Conservation (phyloP, 2,113 vertebrate species). For the Marcusenius ussheri region DNA sequence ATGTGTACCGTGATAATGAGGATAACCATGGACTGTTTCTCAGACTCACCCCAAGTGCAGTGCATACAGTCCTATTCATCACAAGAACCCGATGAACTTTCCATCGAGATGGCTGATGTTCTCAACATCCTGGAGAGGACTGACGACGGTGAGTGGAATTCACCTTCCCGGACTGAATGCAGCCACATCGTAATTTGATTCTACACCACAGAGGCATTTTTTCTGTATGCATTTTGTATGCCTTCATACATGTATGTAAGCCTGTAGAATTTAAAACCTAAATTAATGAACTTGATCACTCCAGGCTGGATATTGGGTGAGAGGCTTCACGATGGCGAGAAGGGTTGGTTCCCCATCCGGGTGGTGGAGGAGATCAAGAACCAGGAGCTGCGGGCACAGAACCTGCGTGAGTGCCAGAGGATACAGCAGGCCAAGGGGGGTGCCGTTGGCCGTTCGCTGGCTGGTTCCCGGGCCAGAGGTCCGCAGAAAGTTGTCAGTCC, state of each 20-base stretch:
- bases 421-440: constrained; percentile 83
- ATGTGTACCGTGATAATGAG: neutral
- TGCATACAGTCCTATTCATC: constrained; percentile 87
- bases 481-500: constrained; percentile 36
- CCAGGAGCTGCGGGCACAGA: constrained; percentile 84
- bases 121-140: constrained; percentile 86
- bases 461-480: constrained; percentile 42
- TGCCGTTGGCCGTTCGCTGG: constrained; percentile 25
- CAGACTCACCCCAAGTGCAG: constrained; percentile 91
- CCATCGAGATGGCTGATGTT: constrained; percentile 85
- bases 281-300: neutral
- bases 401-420: constrained; percentile 82
- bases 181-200: neutral
- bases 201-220: neutral
- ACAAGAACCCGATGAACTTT: constrained; percentile 89
- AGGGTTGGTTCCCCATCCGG: constrained; percentile 89
- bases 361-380: constrained; percentile 87
- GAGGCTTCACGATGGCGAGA: constrained; percentile 86
- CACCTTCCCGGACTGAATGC: neutral
- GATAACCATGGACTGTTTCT: constrained; percentile 3
- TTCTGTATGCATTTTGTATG: neutral
- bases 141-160: constrained; percentile 69
- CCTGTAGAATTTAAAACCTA: neutral
- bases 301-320: constrained; percentile 95
- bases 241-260: neutral